Base-by-base conservation (phyloP, 2,888 invertebrate genomes). In the Chalcosyrphus nemorum region DNA sequence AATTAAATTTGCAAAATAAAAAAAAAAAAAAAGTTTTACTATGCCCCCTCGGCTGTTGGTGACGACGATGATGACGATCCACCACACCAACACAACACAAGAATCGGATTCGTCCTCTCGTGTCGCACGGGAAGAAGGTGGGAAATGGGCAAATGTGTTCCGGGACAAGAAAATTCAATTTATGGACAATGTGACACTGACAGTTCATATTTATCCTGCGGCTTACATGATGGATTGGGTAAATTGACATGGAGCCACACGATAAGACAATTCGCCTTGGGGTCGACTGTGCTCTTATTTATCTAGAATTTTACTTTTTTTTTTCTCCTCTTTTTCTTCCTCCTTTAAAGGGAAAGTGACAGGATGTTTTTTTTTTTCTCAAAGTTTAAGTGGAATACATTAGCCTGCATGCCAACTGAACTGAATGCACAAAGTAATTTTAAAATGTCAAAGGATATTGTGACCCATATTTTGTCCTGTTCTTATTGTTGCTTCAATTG, bases 201-300 rank as follows among this genome's bases (percentile, higher is more conserved):
- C 84, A 84, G 80, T 75, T 70, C 80, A 80, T 80, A 84, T 84
- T 75, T 84, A 84, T 80, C 84, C 84, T 84, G 63, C 80, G 84
- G 84, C 80, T 84, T 84, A 84, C 74, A 84, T 84, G 84, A 84
- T 84, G 74, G 84, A 84, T 84, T 78, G 78, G 78, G 70, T 80
- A 59, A 84, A 75, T 84, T 84, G 84, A 84, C 84, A 84, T 84
- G 74, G 57, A 80, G 70, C 68, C 70, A 52, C 47, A 38, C 68
- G 84, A 84, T 84, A 84, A 84, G 75, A 52, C 65, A 65, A 75
- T 74, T 57, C 29, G 68, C 84, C 74, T 63, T 4, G 47, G 68
- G 74, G 68, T 56, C 63, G 38, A 80, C 68, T 74, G 75, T 75
- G 21, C 66, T 57, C 27, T 7, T 59, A 59, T 71, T 59, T 81